Base-by-base conservation (phyloP, 2,797 vertebrate species). In the Anabacerthia variegaticeps region DNA sequence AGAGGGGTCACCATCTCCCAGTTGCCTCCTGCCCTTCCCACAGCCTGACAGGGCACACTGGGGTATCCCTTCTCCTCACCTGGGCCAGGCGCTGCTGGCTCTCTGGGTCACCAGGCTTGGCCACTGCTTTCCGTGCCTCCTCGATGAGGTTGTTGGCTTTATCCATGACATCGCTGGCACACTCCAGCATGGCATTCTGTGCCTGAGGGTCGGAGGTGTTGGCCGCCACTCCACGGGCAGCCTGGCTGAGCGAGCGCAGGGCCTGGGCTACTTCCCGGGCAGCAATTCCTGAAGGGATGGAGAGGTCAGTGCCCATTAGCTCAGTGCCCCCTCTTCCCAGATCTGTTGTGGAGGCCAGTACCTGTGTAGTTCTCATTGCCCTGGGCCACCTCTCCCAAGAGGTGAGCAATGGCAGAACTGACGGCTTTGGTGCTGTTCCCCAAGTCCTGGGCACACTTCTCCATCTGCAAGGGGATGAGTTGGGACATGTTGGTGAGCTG, bases 301-400 rank as follows among this genome's bases (percentile, higher is more conserved):
- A 96, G 24, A 51, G 0, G 44, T 89, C 76, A 77, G 24, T 16
- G 20, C 21, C 39, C 8, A 36, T 14, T 0, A 1, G 21, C 26
- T 24, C 1, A 1, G 59, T 10, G 49, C 32, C 19, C 63, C 26
- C 19, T 6, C 9, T 30, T 28, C 49, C 32, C 19, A 52, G 49
- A 16, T 39, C 7, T 36, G 26, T 3, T 2, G 3, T 2, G 2
- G 54, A 67, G 5, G 27, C 16, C 14, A 26, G 32, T 97, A 99
- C 99, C 99, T 97, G 99, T 99, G 89, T 99, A 99, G 97, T 99
- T 99, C 97, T 99, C 99, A 4, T 99, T 99, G 95, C 99, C 99
- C 94, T 99, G 99, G 23, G 99, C 98, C 51, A 99, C 98, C 92
- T 99, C 99, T 44, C 99, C 99, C 76, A 99, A 96, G 41, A 99